Base-by-base conservation (phyloP, 2,888 invertebrate species). In the Marasmarcha lunaedactyla region DNA sequence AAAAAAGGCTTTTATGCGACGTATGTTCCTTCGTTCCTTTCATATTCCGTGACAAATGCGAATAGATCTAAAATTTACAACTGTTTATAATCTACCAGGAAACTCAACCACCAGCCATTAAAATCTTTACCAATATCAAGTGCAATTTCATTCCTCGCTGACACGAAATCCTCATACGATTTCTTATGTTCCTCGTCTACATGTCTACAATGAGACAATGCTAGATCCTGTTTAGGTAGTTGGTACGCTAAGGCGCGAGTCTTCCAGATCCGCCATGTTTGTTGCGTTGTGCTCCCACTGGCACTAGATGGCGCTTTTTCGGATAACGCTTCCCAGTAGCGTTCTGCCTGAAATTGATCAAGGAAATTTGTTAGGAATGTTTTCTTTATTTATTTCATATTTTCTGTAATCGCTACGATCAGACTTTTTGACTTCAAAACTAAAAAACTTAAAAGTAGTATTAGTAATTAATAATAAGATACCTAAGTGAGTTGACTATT, bases 191-290 rank as follows among this genome's bases (percentile, higher is more conserved):
- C 87, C 12, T 90, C 85, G 48, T 93, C 92, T 43, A 98, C 86
- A 68, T 95, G 92, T 61, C 90, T 89, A 74, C 97, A 97, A 66
- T 96, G 95, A 39, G 91, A 89, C 53, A 94, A 83, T 6, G 95
- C 92, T 43, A 98, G 87, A 70, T 98, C 98, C 81, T 97, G 97
- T 69, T 93, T 93, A 33, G 98, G 98, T 59, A 98, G 85, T 79
- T 98, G 98, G 46, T 88, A 85, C 48, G 94, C 90, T 56, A 98
- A 83, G 61, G 89, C 67, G 51, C 84, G 57, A 49, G 77, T 71
- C 50, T 73, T 47, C 79, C 79, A 83, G 1, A 71, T 70, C 5
- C 77, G 70, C 81, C 76, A 81, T 2, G 73, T 74, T 1, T 71
- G 68, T 1, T 71, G 57, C 1, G 78, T 79, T 1, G 71, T 77